Evolutionary conservation across 2,888 invertebrate genomes (phyloP).

Genomic region (Onchidella celtica): DNA sequence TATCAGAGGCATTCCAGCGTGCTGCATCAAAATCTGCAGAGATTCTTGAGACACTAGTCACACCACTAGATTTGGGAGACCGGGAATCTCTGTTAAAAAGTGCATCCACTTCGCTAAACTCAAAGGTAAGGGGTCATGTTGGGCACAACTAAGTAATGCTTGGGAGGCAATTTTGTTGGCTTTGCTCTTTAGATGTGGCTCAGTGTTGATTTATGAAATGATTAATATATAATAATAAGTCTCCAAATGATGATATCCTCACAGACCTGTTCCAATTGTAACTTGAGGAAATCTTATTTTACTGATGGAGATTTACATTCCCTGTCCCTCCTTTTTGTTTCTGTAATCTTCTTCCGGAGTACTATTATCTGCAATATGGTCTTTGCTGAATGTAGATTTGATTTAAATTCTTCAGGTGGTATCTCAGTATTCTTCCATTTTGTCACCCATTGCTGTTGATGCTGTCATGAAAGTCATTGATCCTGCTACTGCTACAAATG

Average conservation of each 20-base stretch:
- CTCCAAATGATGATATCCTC: constrained; percentile 26
- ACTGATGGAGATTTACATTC: constrained; percentile 13
- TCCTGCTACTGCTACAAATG: constrained; percentile 85
- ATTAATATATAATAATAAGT: background rate
- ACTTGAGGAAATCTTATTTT: background rate
- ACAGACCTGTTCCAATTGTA: constrained; percentile 11
- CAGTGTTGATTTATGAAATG: too few relatives aligned
- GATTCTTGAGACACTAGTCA: constrained; percentile 90
- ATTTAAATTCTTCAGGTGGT: constrained; percentile 86
- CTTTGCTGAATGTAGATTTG: too few relatives aligned
- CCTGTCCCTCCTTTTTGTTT: too few relatives aligned
- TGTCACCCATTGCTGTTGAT: constrained; percentile 98
- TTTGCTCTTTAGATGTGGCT: too few relatives aligned
- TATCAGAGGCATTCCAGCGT: constrained; percentile 97
- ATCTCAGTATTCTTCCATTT: constrained; percentile 95
- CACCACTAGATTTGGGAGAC: constrained; percentile 90
- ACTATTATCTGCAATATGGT: too few relatives aligned
- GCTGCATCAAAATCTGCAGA: constrained; percentile 87
- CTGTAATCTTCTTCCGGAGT: too few relatives aligned
- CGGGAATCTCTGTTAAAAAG: constrained; percentile 93
- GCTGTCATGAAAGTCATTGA: constrained; percentile 94
- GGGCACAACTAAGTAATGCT: background rate
- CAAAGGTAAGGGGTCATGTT: constrained; percentile 85
- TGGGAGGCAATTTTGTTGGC: too few relatives aligned
- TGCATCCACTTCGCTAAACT: constrained; percentile 98